Base-by-base conservation (phyloP, 2,888 invertebrate genomes). In the Thymelicus lineola region DNA sequence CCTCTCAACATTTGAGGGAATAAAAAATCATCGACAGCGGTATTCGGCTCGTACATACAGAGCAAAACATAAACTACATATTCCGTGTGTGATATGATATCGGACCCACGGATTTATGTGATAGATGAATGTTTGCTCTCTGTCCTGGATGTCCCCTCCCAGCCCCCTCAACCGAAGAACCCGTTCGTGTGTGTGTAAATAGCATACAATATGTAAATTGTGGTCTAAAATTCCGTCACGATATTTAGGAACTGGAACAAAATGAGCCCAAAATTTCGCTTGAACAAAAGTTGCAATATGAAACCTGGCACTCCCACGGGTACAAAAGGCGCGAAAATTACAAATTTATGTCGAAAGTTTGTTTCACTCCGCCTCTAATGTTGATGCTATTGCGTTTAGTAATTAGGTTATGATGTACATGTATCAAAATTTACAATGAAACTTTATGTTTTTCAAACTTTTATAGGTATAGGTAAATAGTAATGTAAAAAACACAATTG, bases 321-420 rank as follows among this genome's bases (percentile, higher is more conserved):
- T 50, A 71, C 71, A 45, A 75, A 72, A 73, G 68, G 71, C 72
- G 72, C 46, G 73, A 71, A 75, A 75, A 76, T 76, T 75, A 75
- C 75, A 74, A 75, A 76, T 76, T 76, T 76, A 76, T 76, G 75
- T 72, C 69, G 45, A 74, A 76, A 76, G 75, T 76, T 76, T 76
- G 74, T 75, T 75, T 71, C 73, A 75, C 74, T 71, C 70, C 72
- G 72, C 66, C 71, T 62, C 74, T 72, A 73, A 74, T 72, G 74
- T 74, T 75, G 76, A 75, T 75, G 72, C 68, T 70, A 75, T 70
- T 70, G 66, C 71, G 66, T 70, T 64, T 74, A 66, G 74, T 75
- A 75, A 76, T 76, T 76, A 76, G 70, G 75, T 72, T 72, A 46
- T 66, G 72, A 69, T 60, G 60, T 67, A 69, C n/a, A n/a, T n/a